A percentile compares a stretch with the other conserved stretches of the same genome.
Evolutionary conservation across 2,888 invertebrate species (phyloP).

Genomic region (Rapana venosa): DNA sequence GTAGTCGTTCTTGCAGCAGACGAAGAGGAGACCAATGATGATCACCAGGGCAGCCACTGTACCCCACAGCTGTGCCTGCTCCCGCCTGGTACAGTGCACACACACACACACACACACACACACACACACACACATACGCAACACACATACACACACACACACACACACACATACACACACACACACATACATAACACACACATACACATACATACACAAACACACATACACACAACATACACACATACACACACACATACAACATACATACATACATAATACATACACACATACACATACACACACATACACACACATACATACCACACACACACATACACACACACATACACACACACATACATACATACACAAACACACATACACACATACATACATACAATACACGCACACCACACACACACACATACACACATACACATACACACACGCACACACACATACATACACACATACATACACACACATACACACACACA

Average conservation of each 20-base stretch:
- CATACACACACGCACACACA: no score
- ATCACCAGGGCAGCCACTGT: constrained; percentile 49
- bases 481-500: no score
- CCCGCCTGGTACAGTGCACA: constrained; percentile 43
- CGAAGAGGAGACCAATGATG: constrained; percentile 48
- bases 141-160: no score
- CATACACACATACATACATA: not conserved
- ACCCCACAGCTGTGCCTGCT: constrained; percentile 57
- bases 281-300: not conserved
- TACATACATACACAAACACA: not conserved
- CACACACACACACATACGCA: no score
- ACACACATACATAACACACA: no score
- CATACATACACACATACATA: no score
- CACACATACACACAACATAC: not conserved
- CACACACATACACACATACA: not conserved
- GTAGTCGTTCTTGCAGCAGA: constrained; percentile 57
- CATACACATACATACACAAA: no score
- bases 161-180: no score
- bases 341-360: not conserved
- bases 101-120: no score
- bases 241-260: not conserved
- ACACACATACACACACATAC: not conserved
- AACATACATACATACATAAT: not conserved
- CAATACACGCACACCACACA: not conserved
- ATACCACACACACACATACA: not conserved